Evolutionary conservation across 2,888 invertebrate genomes (phyloP), one percentile per base, ranked within the genome.

Genomic region (Kuschelorhynchus macadamiae): DNA sequence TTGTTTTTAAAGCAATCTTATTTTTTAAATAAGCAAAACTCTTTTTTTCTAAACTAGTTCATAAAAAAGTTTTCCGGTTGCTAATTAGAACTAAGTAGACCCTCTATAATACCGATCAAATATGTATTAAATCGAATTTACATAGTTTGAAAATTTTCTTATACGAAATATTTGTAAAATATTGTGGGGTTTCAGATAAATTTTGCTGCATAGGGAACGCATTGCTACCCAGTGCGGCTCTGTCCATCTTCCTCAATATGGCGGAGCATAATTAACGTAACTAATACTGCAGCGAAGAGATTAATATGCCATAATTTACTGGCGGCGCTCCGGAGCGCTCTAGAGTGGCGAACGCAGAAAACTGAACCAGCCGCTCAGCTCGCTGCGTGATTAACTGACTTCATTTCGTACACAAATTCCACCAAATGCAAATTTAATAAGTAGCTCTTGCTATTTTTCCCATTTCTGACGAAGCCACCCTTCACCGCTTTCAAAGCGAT

Each of bases 291-390:
- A 82, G 82, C 81, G 77, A 79, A 79, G 82, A 83, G 83, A 83
- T 83, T 84, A 84, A 83, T 84, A 83, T 83, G 83, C 84, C 82
- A 83, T 84, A 83, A 83, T 83, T 83, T 83, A 83, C 82, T 79
- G 82, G 81, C 73, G 80, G 81, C 80, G 82, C 78, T 79, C 76
- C 56, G 20, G 57, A 63, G 63, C 61, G 67, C 63, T 57, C 52
- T 56, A 49, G 78, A 78, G 77, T 78, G 79, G 80, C 78, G 79
- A 81, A 79, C 78, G 80, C 79, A 81, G 81, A 82, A 82, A 82
- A 82, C 81, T 81, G 80, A 81, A 80, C 80, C 78, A 78, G 80
- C 65, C 62, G 77, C 76, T 76, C 76, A 77, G 76, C 56, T 75
- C 76, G 75, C 77, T 76, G 74, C 77, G 80, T 83, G 83, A 83